Percentiles rank a stretch among this genome's conserved stretches.
Evolutionary conservation across 37 sponge, comb jelly and placozoan genomes (phyloP).

Genomic region (Amphimedon queenslandica): DNA sequence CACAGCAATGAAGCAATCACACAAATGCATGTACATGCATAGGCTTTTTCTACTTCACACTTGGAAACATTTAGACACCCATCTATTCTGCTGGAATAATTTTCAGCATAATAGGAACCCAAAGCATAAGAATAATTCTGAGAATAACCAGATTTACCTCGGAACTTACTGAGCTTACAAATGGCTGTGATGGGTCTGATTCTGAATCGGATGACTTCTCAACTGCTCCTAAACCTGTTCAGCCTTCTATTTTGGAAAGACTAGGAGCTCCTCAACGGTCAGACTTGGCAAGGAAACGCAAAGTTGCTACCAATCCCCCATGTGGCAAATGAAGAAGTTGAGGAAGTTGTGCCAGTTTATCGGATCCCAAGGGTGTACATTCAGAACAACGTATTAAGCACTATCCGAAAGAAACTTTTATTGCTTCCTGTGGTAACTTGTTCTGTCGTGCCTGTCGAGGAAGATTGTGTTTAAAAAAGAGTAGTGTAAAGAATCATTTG

Average conservation of each 20-base stretch:
- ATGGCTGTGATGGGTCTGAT: too few species aligned
- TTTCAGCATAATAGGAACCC: too few species aligned
- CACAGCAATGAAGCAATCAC: too few species aligned
- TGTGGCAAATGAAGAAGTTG: background rate
- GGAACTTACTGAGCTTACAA: too few species aligned
- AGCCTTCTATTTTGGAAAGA: background rate
- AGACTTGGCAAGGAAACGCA: background rate
- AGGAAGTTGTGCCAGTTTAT: background rate
- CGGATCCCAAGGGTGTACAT: background rate
- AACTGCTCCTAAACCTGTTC: background rate
- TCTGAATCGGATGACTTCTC: too few species aligned
- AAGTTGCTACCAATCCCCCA: background rate
- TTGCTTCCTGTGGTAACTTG: background rate
- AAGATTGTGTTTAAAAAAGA: slow-evolving; percentile 1
- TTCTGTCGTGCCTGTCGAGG: slow-evolving; percentile 17
- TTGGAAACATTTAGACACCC: too few species aligned
- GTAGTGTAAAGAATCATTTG: slow-evolving; percentile 5
- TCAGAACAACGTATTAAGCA: background rate
- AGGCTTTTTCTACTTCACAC: too few species aligned
- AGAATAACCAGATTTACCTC: too few species aligned
- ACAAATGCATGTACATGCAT: too few species aligned
- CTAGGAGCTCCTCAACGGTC: background rate
- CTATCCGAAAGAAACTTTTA: background rate
- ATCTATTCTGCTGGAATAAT: too few species aligned
- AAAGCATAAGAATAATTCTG: too few species aligned